A percentile compares a stretch with the other conserved stretches of the same genome.
Evolutionary conservation across 2,888 invertebrate genomes (phyloP).

Genomic region (Drosophila testacea): DNA sequence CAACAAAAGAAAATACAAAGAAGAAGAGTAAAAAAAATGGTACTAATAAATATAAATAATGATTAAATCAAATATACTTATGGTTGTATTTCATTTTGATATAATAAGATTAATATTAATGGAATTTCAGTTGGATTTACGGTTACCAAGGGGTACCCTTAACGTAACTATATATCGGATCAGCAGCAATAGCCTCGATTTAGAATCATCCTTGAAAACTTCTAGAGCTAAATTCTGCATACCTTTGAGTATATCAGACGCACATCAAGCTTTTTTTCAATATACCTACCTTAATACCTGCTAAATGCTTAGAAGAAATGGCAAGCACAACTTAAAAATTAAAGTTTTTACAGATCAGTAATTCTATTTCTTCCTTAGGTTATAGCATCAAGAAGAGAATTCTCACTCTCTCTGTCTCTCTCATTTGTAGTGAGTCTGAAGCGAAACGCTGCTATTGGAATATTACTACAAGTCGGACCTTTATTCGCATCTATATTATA

Average conservation of each 20-base stretch:
- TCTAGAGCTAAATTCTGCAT: neutral
- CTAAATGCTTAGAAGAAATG: neutral
- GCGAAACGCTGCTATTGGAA: slow-evolving; percentile 33
- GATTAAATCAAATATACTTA: slow-evolving; percentile 39
- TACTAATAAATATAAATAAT: slow-evolving; percentile 72
- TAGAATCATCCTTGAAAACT: neutral
- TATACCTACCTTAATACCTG: neutral
- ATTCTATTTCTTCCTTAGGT: neutral
- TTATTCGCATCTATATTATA: slow-evolving; percentile 60
- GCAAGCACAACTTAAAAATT: neutral
- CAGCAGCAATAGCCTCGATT: neutral
- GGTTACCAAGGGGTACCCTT: too few species aligned
- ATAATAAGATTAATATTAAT: neutral
- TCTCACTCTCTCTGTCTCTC: neutral
- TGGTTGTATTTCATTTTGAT: slow-evolving; percentile 9
- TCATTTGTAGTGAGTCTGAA: neutral
- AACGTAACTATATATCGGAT: neutral
- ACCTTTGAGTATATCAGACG: too few species aligned
- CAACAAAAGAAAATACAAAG: slow-evolving; percentile 19
- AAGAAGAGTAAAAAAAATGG: slow-evolving; percentile 28
- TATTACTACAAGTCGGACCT: slow-evolving; percentile 74
- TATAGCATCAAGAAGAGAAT: neutral
- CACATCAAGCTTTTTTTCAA: neutral
- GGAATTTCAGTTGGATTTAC: neutral
- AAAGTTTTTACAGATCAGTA: neutral